phyloP scores from a whole-genome alignment of 2,113 vertebrate genomes.

The Catagonus wagneri region DNA sequence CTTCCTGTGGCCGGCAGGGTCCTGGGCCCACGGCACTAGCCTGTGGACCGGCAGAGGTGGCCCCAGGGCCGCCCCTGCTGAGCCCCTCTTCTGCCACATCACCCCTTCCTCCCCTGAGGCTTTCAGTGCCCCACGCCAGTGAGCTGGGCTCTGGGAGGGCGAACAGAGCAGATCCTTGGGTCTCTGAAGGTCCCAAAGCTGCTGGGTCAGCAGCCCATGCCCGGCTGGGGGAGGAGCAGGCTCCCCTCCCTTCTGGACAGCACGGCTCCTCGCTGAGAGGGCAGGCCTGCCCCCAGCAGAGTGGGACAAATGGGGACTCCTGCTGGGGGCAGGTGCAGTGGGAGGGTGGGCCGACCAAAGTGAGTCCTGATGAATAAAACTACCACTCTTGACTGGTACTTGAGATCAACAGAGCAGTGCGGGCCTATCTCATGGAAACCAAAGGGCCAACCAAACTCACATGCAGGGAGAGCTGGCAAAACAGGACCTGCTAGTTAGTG shows the following conservation, averaged over 20 bases:
- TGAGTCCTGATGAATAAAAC: slow-evolving; percentile 31
- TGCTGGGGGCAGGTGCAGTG: not conserved
- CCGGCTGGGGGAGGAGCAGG: slow-evolving; percentile 37
- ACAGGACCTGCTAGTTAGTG: slow-evolving; percentile 52
- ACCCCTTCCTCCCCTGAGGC: slow-evolving; percentile 53
- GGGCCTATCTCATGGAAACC: slow-evolving; percentile 45
- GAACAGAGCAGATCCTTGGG: slow-evolving; percentile 41
- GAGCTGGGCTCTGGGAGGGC: slow-evolving; percentile 33
- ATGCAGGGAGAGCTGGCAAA: slow-evolving; percentile 59
- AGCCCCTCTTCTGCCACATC: slow-evolving; percentile 49
- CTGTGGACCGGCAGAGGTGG: slow-evolving; percentile 20
- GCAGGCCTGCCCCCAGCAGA: slow-evolving; percentile 1
- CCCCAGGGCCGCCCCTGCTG: slow-evolving; percentile 45
- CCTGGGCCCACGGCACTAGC: slow-evolving; percentile 64
- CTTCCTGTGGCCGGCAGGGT: slow-evolving; percentile 67
- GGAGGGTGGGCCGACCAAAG: not conserved
- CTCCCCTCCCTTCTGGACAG: not conserved
- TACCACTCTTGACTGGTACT: slow-evolving; percentile 43
- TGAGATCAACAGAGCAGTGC: slow-evolving; percentile 43
- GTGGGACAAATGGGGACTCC: not conserved
- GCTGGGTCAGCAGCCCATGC: slow-evolving; percentile 10
- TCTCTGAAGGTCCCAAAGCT: slow-evolving; percentile 63
- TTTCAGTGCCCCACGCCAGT: slow-evolving; percentile 42
- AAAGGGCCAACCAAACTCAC: slow-evolving; percentile 43
- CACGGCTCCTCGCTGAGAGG: slow-evolving; percentile 16